Evolutionary conservation across 35 echinoderm and acorn worm genomes (phyloP).

Genomic region (Amphiura filiformis): DNA sequence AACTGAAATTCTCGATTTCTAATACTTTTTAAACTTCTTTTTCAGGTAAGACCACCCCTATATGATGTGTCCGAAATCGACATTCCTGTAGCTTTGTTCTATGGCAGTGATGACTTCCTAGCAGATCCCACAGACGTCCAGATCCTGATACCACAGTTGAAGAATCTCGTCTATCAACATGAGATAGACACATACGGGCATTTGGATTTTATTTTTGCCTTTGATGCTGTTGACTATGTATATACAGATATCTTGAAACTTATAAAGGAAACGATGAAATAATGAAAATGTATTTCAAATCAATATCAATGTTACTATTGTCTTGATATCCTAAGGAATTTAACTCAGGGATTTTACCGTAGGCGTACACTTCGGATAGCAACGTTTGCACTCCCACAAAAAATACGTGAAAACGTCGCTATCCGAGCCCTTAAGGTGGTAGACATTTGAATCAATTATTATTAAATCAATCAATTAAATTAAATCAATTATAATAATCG

Average conservation of each 20-base stretch:
- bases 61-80: conserved; percentile 63
- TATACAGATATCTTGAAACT: conserved; percentile 32
- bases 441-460: too few relatives aligned
- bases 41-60: conserved; percentile 8
- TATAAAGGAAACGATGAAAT: not conserved
- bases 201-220: conserved; percentile 82
- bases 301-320: too few relatives aligned
- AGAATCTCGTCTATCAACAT: conserved; percentile 24
- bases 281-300: too few relatives aligned
- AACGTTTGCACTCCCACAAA: too few relatives aligned
- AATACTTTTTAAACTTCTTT: not conserved
- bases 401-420: too few relatives aligned
- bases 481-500: too few relatives aligned
- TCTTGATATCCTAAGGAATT: too few relatives aligned
- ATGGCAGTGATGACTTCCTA: conserved; percentile 55
- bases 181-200: conserved; percentile 36
- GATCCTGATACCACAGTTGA: conserved; percentile 22
- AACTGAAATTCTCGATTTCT: too few relatives aligned
- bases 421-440: too few relatives aligned
- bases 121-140: conserved; percentile 75
- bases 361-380: too few relatives aligned
- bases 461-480: too few relatives aligned
- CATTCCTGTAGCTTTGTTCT: conserved; percentile 80
- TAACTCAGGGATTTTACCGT: too few relatives aligned
- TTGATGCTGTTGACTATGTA: conserved; percentile 46